A percentile compares a stretch with the other conserved stretches of the same genome.
phyloP scores from a whole-genome alignment of 2,113 vertebrate genomes.

The Hippopotamus amphibius region DNA sequence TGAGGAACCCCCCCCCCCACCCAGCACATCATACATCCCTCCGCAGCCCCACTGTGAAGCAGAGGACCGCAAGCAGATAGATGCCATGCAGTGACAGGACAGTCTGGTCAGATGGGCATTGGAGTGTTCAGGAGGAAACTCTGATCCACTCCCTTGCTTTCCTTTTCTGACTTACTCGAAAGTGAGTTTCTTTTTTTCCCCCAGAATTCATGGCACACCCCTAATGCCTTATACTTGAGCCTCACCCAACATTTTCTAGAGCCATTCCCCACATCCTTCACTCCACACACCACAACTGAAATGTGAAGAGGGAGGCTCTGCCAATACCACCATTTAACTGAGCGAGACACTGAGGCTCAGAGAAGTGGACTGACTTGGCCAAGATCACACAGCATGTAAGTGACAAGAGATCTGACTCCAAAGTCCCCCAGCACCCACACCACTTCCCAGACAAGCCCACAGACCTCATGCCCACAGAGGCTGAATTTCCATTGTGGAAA shows the following conservation, averaged over 20 bases:
- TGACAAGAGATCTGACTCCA: neutral
- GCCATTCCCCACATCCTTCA: neutral
- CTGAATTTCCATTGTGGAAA: neutral
- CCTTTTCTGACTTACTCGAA: neutral
- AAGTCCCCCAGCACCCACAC: neutral
- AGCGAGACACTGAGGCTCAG: neutral
- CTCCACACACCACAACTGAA: neutral
- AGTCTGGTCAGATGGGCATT: neutral
- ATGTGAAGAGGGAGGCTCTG: neutral
- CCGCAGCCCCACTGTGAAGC: neutral
- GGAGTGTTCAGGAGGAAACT: neutral
- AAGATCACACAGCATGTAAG: neutral
- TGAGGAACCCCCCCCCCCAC: neutral
- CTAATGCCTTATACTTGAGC: neutral
- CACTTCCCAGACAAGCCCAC: neutral
- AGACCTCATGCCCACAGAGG: neutral
- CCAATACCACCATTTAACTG: neutral
- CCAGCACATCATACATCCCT: neutral
- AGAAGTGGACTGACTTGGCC: neutral
- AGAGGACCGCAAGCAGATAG: neutral
- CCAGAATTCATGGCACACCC: neutral
- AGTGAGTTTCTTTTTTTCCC: neutral
- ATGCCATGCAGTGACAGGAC: fast-evolving
- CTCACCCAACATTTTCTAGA: neutral
- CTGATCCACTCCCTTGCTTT: neutral